These are phyloP conservation scores for Athrips mouffetella DNA, from an alignment of 2,888 invertebrate genomes.

Conservation along the genomic window DNA sequence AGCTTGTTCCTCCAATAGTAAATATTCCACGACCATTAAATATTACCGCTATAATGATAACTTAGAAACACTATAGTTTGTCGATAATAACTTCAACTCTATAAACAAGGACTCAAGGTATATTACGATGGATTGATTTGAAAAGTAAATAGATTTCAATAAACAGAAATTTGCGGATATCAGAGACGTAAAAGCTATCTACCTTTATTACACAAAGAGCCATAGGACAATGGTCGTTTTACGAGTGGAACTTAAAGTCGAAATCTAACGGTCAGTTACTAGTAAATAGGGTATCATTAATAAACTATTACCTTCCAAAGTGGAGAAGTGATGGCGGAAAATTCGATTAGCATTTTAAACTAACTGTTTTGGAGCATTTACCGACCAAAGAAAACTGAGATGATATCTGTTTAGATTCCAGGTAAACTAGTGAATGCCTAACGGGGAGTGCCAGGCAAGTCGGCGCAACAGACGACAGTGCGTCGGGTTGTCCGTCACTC, in stretches of 20 bases:
- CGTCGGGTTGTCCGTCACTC: conserved; percentile 63
- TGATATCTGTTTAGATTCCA: conserved; percentile 67
- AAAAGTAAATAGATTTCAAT: too few species aligned
- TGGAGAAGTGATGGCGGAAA: too few species aligned
- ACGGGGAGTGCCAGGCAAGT: conserved; percentile 38
- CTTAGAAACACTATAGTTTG: background rate
- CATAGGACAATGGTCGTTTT: too few species aligned
- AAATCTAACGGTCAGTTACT: too few species aligned
- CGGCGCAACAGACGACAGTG: conserved; percentile 41
- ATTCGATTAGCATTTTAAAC: conserved; percentile 3
- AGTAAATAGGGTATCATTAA: too few species aligned
- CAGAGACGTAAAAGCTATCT: too few species aligned
- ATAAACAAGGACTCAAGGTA: background rate
- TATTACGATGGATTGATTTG: too few species aligned
- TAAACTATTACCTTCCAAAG: too few species aligned
- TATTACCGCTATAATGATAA: background rate
- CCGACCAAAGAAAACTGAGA: conserved; percentile 37
- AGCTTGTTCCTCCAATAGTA: background rate
- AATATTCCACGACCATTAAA: background rate
- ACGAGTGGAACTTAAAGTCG: too few species aligned
- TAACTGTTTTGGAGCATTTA: conserved; percentile 9
- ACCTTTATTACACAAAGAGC: too few species aligned
- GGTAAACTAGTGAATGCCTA: conserved; percentile 67
- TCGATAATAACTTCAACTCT: background rate
- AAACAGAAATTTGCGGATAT: too few species aligned